These are phyloP conservation scores for Tetheella fluctuosa DNA, from an alignment of 2,888 invertebrate genomes.

Conservation along the genomic window DNA sequence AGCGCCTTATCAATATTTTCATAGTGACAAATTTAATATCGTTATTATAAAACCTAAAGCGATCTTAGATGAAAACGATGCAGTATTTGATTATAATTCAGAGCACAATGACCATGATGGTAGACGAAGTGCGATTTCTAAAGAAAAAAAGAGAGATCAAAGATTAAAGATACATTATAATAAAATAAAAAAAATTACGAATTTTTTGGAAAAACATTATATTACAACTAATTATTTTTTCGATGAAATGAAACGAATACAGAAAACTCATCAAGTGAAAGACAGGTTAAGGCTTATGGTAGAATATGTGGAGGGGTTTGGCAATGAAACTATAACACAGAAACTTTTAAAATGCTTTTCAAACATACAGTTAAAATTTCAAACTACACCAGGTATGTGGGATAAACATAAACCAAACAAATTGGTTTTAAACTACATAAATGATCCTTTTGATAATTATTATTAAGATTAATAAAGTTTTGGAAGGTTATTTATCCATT, in stretches of 20 bases:
- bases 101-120: neutral
- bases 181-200: constrained; percentile 36
- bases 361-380: neutral
- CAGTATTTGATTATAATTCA: neutral
- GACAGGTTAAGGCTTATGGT: constrained; percentile 51
- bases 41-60: neutral
- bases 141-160: constrained; percentile 9
- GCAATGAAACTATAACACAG: neutral
- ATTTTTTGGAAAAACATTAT: constrained; percentile 36
- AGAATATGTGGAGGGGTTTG: constrained; percentile 35
- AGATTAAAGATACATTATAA: constrained; percentile 24
- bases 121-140: neutral
- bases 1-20: neutral
- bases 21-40: neutral
- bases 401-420: constrained; percentile 37
- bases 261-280: constrained; percentile 28
- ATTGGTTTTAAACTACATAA: constrained; percentile 39
- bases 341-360: neutral
- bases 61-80: neutral
- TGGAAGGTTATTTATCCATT: too few species aligned
- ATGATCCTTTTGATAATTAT: constrained; percentile 30
- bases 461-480: too few species aligned
- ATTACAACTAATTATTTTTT: constrained; percentile 47
- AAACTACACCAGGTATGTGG: constrained; percentile 15
- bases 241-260: constrained; percentile 50